Base-by-base conservation (phyloP, 2,888 invertebrate species). In the Amaurobius ferox region DNA sequence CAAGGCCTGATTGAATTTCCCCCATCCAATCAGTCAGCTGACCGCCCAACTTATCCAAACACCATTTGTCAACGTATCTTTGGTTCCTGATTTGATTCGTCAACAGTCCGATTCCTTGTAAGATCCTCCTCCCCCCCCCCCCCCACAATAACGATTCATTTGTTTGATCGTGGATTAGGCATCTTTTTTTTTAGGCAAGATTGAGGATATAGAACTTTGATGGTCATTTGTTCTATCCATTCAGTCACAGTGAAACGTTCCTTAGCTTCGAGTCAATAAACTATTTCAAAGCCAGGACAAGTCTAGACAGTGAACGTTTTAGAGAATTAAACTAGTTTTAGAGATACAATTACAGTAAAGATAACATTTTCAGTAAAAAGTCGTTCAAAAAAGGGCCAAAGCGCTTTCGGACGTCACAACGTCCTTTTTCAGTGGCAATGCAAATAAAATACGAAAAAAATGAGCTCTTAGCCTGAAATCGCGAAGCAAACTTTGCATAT, bases 21-120 rank as follows among this genome's bases (percentile, higher is more conserved):
- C 76, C 71, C 81, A 83, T 76, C 32, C 81, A 83, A 83, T 83
- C 81, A 76, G 76, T 71, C 68, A 68, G 70, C 76, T 83, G 81
- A 83, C 81, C 81, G 73, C 81, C 62, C 81, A 76, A 76, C 76
- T 83, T 83, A 83, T 76, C 81, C 81, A 76, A 83, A 83, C 81
- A 83, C 73, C 81, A 71, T 83, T 83, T 83, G 76, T 83, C 81
- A 79, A 71, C 44, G 40, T 55, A 48, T 78, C 68, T 64, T 29
- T 40, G 13, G 44, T 67, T 67, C 78, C 29, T 78, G 78, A 78
- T 78, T 78, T 70, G 78, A 78, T 78, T 61, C 78, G 78, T 68
- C 67, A 76, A 76, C 48, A 76, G 74, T 66, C n/a, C 30, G 66
- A 66, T 66, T 9, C 19, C 19, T n/a, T 30, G 32, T 32, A 35